These are phyloP conservation scores for Siderastrea radians DNA, from an alignment of 92 coral and sea anemone genomes.

Conservation along the genomic window DNA sequence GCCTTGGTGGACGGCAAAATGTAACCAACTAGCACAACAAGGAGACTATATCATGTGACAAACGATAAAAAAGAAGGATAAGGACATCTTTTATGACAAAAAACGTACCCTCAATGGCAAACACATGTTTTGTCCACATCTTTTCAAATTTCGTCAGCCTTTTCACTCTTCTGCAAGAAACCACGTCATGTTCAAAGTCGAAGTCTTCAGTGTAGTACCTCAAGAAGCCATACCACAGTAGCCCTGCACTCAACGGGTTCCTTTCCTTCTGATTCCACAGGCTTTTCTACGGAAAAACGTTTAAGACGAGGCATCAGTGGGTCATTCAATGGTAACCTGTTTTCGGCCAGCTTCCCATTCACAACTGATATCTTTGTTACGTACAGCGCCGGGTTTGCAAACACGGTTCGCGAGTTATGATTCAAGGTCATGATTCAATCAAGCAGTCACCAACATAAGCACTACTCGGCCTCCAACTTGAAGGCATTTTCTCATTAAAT, in stretches of 20 bases:
- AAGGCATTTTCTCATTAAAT: too few relatives aligned
- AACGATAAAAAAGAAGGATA: background rate
- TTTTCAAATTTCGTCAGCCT: conserved; percentile 94
- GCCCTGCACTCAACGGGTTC: conserved; percentile 78
- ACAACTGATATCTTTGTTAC: too few relatives aligned
- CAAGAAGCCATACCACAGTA: conserved; percentile 91
- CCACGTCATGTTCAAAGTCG: conserved; percentile 93
- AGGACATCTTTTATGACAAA: background rate
- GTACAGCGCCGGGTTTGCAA: too few relatives aligned
- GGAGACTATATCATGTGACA: background rate
- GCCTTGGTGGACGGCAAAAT: too few relatives aligned
- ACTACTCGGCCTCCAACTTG: too few relatives aligned
- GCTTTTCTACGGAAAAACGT: conserved; percentile 26
- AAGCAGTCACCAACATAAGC: too few relatives aligned
- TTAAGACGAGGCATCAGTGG: background rate
- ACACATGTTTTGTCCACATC: conserved; percentile 92
- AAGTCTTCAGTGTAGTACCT: conserved; percentile 87
- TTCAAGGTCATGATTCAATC: background rate
- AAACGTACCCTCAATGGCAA: conserved; percentile 92
- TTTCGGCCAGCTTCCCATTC: too few relatives aligned
- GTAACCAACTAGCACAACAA: too few relatives aligned
- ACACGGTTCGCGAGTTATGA: too few relatives aligned
- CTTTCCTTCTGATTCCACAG: conserved; percentile 64
- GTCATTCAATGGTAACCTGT: background rate
- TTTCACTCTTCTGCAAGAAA: conserved; percentile 86